A percentile compares a stretch with the other conserved stretches of the same genome.
Conservation (phyloP, 2,113 vertebrate species). For the Amazona vittata region DNA sequence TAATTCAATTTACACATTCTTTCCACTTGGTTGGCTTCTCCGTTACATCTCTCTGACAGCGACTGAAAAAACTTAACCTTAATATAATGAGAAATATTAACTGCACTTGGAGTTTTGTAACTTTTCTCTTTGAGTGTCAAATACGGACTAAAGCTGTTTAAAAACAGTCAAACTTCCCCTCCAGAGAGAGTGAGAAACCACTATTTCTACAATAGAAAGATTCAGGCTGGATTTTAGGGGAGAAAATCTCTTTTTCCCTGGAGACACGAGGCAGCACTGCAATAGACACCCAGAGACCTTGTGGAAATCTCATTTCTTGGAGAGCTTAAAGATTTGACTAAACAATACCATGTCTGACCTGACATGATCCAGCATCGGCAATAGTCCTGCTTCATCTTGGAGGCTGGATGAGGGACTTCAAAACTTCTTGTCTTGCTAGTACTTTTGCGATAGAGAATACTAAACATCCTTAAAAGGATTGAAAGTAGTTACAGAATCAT, state of each 20-base stretch:
- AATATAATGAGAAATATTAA: neutral
- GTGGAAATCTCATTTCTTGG: neutral
- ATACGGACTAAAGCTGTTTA: neutral
- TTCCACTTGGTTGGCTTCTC: neutral
- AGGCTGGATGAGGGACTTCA: neutral
- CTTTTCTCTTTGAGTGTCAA: neutral
- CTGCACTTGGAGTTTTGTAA: neutral
- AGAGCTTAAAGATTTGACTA: neutral
- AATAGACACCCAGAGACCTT: neutral
- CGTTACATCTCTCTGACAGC: neutral
- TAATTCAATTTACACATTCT: neutral
- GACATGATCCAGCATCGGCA: neutral
- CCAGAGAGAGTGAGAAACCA: neutral
- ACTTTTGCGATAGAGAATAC: neutral
- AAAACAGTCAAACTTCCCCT: neutral
- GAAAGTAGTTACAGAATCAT: neutral
- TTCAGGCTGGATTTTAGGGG: neutral
- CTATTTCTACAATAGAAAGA: accelerated
- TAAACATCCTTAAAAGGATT: neutral
- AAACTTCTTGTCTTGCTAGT: neutral
- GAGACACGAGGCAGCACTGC: accelerated
- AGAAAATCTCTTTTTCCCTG: neutral
- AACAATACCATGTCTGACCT: neutral
- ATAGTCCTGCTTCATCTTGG: neutral
- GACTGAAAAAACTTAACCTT: neutral